A percentile compares a stretch with the other conserved stretches of the same genome.
Evolutionary conservation across 2,888 invertebrate species (phyloP).

Genomic region (Meiosimyza decipiens): DNA sequence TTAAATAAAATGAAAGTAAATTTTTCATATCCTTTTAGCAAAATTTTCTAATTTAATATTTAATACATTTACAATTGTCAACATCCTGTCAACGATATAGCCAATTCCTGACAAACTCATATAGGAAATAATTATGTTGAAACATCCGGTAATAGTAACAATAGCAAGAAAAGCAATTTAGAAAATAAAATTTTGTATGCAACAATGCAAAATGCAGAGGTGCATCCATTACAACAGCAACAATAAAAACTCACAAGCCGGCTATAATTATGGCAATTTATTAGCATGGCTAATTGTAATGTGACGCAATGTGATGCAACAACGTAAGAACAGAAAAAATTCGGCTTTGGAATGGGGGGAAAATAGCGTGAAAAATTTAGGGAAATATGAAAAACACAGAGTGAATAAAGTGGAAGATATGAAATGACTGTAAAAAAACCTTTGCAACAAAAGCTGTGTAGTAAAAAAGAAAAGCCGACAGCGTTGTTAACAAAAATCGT

Average conservation of each 20-base stretch:
- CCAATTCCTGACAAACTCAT: not conserved
- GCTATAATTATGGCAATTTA: slow-evolving; percentile 3
- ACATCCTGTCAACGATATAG: not conserved
- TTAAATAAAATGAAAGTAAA: not conserved
- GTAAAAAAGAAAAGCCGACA: not conserved
- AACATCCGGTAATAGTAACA: slow-evolving; percentile 17
- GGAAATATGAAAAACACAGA: not conserved
- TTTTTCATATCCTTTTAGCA: not conserved
- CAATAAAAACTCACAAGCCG: not conserved
- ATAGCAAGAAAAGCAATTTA: no score
- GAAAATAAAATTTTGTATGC: no score
- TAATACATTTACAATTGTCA: not conserved
- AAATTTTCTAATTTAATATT: not conserved
- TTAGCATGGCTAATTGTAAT: slow-evolving; percentile 23
- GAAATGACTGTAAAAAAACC: no score
- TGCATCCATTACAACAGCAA: slow-evolving; percentile 11
- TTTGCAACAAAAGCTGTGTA: no score
- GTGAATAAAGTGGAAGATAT: no score
- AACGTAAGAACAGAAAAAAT: not conserved
- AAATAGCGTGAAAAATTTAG: not conserved
- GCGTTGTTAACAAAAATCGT: not conserved
- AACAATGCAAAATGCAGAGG: not conserved
- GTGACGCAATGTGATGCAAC: slow-evolving; percentile 14
- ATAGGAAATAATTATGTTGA: slow-evolving; percentile 27
- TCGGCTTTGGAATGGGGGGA: not conserved